Evolutionary conservation across 30 jellyfish, hydroid and myxozoan species (phyloP), one percentile per base, ranked within the genome.

Genomic region (Catostylus mosaicus): DNA sequence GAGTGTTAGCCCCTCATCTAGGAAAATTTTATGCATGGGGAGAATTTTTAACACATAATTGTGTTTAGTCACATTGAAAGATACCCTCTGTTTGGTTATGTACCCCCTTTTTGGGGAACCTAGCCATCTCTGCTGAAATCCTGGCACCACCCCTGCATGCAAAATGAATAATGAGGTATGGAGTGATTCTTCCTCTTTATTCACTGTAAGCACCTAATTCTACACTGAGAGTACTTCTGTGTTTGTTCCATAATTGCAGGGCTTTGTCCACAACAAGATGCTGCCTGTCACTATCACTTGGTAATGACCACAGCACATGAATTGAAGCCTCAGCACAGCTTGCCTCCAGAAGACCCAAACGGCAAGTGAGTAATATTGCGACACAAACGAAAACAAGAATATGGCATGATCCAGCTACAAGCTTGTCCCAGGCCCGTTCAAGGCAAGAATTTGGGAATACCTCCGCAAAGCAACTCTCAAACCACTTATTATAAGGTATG

Each of bases 401-500:
- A 60, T 93, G 83, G 51, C 98, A 93, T 14, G 97, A 93, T 2
- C 98, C 97, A 19, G 98, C 96, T 9, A 93, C 94, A 3, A 93
- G 86, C 46, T 93, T 93, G 84, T 93, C 98, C 93, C 92, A 77
- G 14, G 87, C 80, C 63, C 91, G 77, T 35, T 78, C 91, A 12
- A 87, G 80, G 10, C 83, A 50, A 2, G 94, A 82, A 24, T 83
- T 79, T 65, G 95, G 88, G 48, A 93, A 93, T 18, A 89, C 84
- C 36, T 83, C 92, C 0, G 97, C 88, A 80, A 93, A 93, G 46
- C 95, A 87, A 67, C 93, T 93, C 50, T 87, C 96, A 59, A 86
- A 87, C 98, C 98, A 93, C 67, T 48, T 81, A 51, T 87, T 92
- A 70, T 93, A 93, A 20, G 98, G 98, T 67, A 93, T 63, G 22